A percentile compares a stretch with the other conserved stretches of the same genome.
phyloP scores from a whole-genome alignment of 2,888 invertebrate species.

The Synanthedon myopaeformis region DNA sequence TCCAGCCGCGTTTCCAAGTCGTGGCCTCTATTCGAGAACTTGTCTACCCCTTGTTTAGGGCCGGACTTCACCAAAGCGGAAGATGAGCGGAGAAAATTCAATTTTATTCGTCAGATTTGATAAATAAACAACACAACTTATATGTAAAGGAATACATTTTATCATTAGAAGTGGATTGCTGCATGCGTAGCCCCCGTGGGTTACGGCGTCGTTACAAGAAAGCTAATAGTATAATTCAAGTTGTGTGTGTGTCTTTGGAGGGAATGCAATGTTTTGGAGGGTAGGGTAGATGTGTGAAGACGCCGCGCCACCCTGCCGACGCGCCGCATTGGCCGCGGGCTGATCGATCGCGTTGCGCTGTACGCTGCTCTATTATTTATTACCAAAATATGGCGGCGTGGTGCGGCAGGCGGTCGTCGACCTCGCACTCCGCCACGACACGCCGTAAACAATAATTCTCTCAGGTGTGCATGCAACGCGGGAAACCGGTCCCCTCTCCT shows the following conservation, averaged over 20 bases:
- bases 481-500: constrained; percentile 40
- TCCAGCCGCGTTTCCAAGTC: too few species aligned
- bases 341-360: constrained; percentile 56
- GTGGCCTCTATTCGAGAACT: too few species aligned
- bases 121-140: too few species aligned
- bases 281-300: constrained; percentile 3
- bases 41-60: too few species aligned
- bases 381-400: constrained; percentile 64
- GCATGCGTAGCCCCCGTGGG: too few species aligned
- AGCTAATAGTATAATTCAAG: too few species aligned
- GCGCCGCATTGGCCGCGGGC: constrained; percentile 39
- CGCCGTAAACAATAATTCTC: constrained; percentile 47
- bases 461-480: constrained; percentile 36
- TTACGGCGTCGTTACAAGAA: too few species aligned
- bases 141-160: too few species aligned
- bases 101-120: too few species aligned
- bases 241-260: constrained; percentile 1
- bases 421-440: constrained; percentile 31
- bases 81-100: too few species aligned
- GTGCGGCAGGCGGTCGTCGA: constrained; percentile 49
- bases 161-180: too few species aligned
- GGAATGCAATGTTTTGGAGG: constrained; percentile 52
- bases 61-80: too few species aligned
- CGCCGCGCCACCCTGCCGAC: not conserved
- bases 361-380: constrained; percentile 62